These are phyloP conservation scores for Hirtodrosophila alboralis DNA, from an alignment of 2,888 invertebrate species.

Conservation along the genomic window DNA sequence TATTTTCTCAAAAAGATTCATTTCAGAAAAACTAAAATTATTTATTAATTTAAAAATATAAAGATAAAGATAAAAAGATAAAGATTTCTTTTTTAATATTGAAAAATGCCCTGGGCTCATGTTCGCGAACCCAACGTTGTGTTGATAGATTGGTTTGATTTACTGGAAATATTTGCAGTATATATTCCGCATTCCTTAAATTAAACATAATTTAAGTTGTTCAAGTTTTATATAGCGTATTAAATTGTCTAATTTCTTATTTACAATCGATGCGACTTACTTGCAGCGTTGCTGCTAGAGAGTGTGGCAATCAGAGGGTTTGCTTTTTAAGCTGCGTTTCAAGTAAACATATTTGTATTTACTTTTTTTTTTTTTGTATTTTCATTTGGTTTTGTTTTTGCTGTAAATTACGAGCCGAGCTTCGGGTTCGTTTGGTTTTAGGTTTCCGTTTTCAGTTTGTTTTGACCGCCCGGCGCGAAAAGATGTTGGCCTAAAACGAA, in stretches of 20 bases:
- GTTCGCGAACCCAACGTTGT: too few relatives aligned
- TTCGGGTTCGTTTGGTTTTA: slow-evolving; percentile 36
- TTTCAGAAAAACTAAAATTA: too few relatives aligned
- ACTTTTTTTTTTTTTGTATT: slow-evolving; percentile 9
- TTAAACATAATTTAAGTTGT: too few relatives aligned
- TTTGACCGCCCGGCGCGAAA: slow-evolving; percentile 52
- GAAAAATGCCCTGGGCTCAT: too few relatives aligned
- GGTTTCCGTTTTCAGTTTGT: slow-evolving; percentile 62
- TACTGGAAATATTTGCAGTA: too few relatives aligned
- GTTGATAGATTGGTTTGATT: too few relatives aligned
- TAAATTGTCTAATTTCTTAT: too few relatives aligned
- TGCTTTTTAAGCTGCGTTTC: slow-evolving; percentile 48
- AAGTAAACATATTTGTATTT: slow-evolving; percentile 33
- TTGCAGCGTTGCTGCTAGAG: slow-evolving; percentile 2
- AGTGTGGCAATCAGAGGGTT: slow-evolving; percentile 5
- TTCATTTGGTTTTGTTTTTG: slow-evolving; percentile 18
- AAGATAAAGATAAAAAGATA: too few relatives aligned
- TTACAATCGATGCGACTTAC: slow-evolving; percentile 5
- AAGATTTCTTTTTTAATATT: too few relatives aligned
- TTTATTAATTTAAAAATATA: too few relatives aligned
- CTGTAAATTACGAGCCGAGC: slow-evolving; percentile 29
- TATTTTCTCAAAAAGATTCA: too few relatives aligned
- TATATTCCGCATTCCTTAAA: too few relatives aligned
- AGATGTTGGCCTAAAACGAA: slow-evolving; percentile 53
- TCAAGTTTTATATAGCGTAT: neutral